These are phyloP conservation scores for Archilochus colubris DNA, from an alignment of 2,113 vertebrate genomes.

Conservation along the genomic window DNA sequence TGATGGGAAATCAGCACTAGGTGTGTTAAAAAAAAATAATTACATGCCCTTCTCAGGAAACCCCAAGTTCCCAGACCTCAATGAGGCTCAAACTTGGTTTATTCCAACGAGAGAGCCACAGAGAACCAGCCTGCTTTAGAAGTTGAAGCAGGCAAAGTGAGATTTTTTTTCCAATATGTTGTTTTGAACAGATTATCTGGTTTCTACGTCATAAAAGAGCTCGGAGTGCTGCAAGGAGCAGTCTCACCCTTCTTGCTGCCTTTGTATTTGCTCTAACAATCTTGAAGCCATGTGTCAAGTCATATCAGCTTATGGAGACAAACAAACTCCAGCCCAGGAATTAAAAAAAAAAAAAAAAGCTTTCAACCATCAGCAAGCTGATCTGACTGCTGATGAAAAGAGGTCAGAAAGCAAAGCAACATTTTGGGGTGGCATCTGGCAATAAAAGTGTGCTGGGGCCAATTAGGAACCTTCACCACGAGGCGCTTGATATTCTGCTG, in stretches of 20 bases:
- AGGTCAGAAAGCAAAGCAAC: constrained; percentile 13
- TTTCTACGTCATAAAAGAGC: fast-evolving
- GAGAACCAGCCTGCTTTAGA: neutral
- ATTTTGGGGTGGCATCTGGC: neutral
- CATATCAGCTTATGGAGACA: neutral
- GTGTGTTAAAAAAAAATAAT: neutral
- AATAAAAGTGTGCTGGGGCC: neutral
- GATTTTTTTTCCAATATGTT: neutral
- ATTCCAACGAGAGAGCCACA: fast-evolving
- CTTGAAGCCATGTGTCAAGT: neutral
- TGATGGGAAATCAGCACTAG: neutral
- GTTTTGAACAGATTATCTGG: neutral
- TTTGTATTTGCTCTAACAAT: neutral
- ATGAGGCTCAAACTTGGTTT: fast-evolving
- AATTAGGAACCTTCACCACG: neutral
- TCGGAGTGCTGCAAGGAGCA: fast-evolving
- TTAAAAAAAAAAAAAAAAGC: neutral
- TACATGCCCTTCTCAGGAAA: neutral
- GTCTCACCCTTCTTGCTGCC: neutral
- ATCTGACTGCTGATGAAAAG: neutral
- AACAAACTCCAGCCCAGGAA: neutral
- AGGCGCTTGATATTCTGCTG: neutral
- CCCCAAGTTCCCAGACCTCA: neutral
- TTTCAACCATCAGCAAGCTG: neutral
- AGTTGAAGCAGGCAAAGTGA: neutral